Conservation (phyloP, 2,113 vertebrate species). For the Trichomycterus rosablanca region DNA sequence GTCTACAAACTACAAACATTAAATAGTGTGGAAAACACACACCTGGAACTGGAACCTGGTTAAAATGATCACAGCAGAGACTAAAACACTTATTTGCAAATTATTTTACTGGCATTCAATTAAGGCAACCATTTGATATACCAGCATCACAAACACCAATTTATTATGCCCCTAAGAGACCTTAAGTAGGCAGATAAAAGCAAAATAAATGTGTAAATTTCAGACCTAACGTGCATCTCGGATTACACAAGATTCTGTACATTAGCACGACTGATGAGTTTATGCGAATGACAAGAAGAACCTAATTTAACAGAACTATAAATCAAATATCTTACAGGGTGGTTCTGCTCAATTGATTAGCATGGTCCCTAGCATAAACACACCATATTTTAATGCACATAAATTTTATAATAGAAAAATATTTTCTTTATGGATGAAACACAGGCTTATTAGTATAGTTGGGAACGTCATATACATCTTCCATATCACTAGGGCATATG, state of each 20-base stretch:
- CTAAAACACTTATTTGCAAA: too few relatives aligned
- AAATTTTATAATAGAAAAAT: not conserved
- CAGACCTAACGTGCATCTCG: not conserved
- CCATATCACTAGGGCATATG: not conserved
- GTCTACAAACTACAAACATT: too few relatives aligned
- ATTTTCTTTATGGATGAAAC: not conserved
- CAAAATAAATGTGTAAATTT: conserved; percentile 20
- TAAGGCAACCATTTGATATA: too few relatives aligned
- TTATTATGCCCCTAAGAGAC: conserved; percentile 2
- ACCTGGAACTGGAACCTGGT: too few relatives aligned
- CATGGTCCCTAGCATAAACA: conserved; percentile 12
- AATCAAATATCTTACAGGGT: conserved; percentile 6
- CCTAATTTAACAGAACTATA: not conserved
- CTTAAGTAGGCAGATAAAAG: conserved; percentile 3
- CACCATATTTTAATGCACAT: not conserved
- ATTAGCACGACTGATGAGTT: not conserved
- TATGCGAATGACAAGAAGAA: conserved; percentile 7
- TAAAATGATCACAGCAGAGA: too few relatives aligned
- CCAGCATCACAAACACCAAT: not conserved
- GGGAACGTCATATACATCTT: not conserved
- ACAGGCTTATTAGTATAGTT: not conserved
- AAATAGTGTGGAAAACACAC: too few relatives aligned
- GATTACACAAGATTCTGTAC: conserved; percentile 8
- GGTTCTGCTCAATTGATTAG: not conserved
- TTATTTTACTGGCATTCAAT: too few relatives aligned